Base-by-base conservation (phyloP, 1,140 invertebrate species). In the Drosophila carrolli region DNA sequence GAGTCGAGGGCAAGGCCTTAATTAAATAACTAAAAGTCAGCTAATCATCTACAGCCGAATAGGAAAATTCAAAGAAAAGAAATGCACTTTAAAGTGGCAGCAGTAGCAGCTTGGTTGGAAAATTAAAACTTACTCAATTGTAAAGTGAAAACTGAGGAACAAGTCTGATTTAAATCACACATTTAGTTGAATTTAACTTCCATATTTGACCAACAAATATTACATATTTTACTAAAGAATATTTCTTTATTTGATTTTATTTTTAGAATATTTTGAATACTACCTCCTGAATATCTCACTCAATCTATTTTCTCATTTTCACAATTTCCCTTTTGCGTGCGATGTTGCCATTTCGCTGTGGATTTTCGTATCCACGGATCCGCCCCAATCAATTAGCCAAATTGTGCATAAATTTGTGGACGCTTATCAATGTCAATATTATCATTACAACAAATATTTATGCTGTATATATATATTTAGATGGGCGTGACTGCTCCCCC, bases 361-460 rank as follows among this genome's bases (percentile, higher is more conserved):
- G 37, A 37, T 44, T 50, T 51, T 10, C n/a, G n/a, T 65, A 23
- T 37, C 56, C 54, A 51, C 44, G 51, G 63, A 77, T 41, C 46
- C 74, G 68, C 68, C 78, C 79, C 84, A 89, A 89, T 89, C 84
- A 89, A 89, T 89, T 89, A 89, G 80, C 84, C 84, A 89, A 89
- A 89, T 89, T 89, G 84, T 89, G 84, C 84, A 89, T 89, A 89
- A 89, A 89, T 89, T 89, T 89, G 84, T 72, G 80, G 68, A 84
- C 84, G 84, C 84, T 89, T 89, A 89, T 89, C 84, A 89, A 89
- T 84, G 84, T 88, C 84, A 89, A 89, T 89, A 89, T 84, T 84
- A 89, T 89, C 77, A 89, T 89, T 88, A 84, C 70, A 88, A 84
- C 84, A 89, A 89, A 84, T 84, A 85, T 67, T 75, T 78, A 53